Evolutionary conservation across 2,113 vertebrate genomes (phyloP), one percentile per base, ranked within the genome.

Genomic region (Dendropsophus ebraccatus): DNA sequence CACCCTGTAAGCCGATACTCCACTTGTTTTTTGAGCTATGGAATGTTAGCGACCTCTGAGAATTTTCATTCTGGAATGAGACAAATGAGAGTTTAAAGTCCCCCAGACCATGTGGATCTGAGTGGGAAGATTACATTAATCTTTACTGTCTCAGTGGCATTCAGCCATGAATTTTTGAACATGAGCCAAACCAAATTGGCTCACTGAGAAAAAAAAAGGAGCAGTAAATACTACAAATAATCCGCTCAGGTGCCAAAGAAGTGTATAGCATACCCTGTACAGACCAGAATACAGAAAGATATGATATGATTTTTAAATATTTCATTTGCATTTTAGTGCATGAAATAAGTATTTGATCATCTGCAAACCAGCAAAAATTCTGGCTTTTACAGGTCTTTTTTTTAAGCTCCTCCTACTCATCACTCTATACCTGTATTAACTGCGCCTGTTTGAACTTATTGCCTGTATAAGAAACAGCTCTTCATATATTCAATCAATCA

Each of bases 101-200:
- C 67, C 85, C 52, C 69, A 74, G 85, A 81, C 67, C 85, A 81
- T 87, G 54, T 74, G 67, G 67, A 87, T 87, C 77, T 73, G 78
- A 81, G 69, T 62, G 35, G 77, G 85, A 87, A 87, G 85, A 87
- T 87, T 81, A 81, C 67, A 87, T 81, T 87, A 87, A 87, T 87
- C 77, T 87, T 87, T 80, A 81, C 67, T 87, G 67, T 81, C 77
- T 87, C 85, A 3, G 25, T 87, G 78, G 85, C 85, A 74, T 28
- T 37, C 35, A 60, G 85, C 85, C 85, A 81, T 69, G 35, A 41
- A 87, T 81, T 72, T 73, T 76, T 81, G 85, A 87, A 81, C 19
- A n/a, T 14, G 45, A 32, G 67, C 84, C 84, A 86, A 73, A 79
- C 65, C 67, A 74, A 67, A 81, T 87, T 76, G 49, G 8, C 35